Evolutionary conservation across 2,797 vertebrate genomes (phyloP).

Genomic region (Ambastaia sidthimunki): DNA sequence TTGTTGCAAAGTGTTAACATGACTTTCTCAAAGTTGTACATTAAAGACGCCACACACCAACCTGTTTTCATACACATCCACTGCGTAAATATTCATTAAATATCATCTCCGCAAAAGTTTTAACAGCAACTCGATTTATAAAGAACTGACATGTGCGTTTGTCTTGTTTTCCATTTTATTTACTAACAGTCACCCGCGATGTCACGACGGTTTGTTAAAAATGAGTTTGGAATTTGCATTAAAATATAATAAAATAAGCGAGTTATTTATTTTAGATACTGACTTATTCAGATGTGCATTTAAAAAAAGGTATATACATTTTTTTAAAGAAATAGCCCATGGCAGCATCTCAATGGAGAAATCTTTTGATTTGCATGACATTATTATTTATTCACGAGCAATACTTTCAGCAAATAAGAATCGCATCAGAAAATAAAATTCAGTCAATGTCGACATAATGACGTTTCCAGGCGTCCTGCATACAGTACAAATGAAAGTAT

Average conservation of each 20-base stretch:
- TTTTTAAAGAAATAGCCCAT: background rate
- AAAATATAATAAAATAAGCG: background rate
- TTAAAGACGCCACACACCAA: background rate
- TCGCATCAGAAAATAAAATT: background rate
- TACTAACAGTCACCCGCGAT: background rate
- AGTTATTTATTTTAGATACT: background rate
- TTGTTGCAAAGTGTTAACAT: background rate
- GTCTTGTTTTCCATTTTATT: background rate
- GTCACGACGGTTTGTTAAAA: background rate
- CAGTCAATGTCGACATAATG: background rate
- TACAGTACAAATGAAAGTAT: slow-evolving; percentile 23
- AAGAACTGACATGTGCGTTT: background rate
- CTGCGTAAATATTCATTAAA: background rate
- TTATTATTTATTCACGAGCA: background rate
- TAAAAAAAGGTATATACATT: background rate
- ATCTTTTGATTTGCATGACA: background rate
- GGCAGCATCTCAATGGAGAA: background rate
- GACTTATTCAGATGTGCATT: no score
- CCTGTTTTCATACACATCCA: background rate
- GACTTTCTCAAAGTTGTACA: background rate
- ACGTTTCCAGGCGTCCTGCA: slow-evolving; percentile 8
- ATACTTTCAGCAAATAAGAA: background rate
- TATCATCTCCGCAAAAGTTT: background rate
- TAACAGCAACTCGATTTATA: background rate
- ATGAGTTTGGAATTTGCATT: background rate